Evolutionary conservation across 2,113 vertebrate species (phyloP), one percentile per base, ranked within the genome.

Genomic region (human (Homo sapiens)): DNA sequence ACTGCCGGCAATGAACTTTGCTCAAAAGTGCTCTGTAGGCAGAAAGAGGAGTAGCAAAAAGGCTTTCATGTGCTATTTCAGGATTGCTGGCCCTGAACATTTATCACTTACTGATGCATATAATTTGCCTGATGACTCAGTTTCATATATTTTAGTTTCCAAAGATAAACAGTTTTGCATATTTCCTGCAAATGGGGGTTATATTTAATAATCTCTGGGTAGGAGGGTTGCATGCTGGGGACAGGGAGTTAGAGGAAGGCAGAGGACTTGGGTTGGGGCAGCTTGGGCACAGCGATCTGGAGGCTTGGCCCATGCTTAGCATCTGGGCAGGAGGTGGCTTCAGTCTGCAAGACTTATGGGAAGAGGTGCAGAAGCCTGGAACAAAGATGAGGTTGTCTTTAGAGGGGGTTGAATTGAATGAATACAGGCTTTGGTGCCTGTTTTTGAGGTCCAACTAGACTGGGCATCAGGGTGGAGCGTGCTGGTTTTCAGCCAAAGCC

Each of bases 111-210:
- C 98, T 96, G 88, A 96, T 97, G 90, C 70, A 68, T 72, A 82
- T 97, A 96, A 98, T 97, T 84, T 98, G 94, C 93, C 97, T 98
- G 93, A 96, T 98, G 95, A 98, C 57, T 98, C 93, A 94, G 97
- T 98, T 97, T 96, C 93, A 96, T 98, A 83, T 94, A 97, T 95
- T 93, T 97, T 81, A 93, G 50, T 89, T 93, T 97, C 96, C 93
- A 98, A 90, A 98, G 95, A 96, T 97, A 96, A 98, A 98, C 96
- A 94, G 87, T 72, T 52, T 92, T 97, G 96, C 92, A 59, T 94
- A 90, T 97, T 98, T 98, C 93, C 96, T 96, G 75, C 84, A 96
- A 90, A 83, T 72, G 78, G 86, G 55, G 92, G 90, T 84, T 96
- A 95, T 93, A 97, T 98, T 97, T 96, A 97, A 93, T 86, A 96